Evolutionary conservation across 2,797 vertebrate genomes (phyloP), one percentile per base, ranked within the genome.

Genomic region (Galaxias olidus): DNA sequence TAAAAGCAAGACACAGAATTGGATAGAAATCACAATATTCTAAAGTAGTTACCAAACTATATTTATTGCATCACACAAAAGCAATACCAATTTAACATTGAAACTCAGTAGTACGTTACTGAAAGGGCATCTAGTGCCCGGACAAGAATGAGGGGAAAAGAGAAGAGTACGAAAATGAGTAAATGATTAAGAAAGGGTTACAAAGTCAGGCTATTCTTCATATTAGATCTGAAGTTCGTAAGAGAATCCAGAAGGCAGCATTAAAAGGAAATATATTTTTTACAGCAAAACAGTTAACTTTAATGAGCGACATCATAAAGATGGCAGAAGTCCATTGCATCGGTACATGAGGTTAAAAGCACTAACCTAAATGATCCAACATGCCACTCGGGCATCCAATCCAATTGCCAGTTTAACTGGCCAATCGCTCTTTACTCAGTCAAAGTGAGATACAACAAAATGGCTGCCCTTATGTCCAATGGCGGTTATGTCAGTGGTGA

Each of bases 301-400:
- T 92, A 93, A 92, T 90, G 90, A 90, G 88, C 75, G 47, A 75
- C 81, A 91, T 90, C 89, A 91, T 92, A 92, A 91, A 92, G 87
- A 90, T 83, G 87, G 87, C 89, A 88, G 82, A 87, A 86, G 82
- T 87, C 86, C 87, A 87, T 84, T 84, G 87, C 79, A 86, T 86
- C 81, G 81, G 82, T 89, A 85, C 75, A 76, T 75, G 74, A 87
- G 86, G 87, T 87, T 89, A 88, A 86, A 80, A 84, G 80, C 78
- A 71, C 71, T 63, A 60, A 88, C 77, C 82, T 90, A 88, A 90
- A 86, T 84, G 79, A 81, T 89, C 82, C 85, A 89, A 86, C 72
- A 86, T 89, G 84, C 82, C 69, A 82, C 51, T 65, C 56, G 30
- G 52, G 61, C 61, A 69, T 59, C 73, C 55, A 68, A 78, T 73